Base-by-base conservation (phyloP, 2,113 vertebrate genomes). In the Pavo muticus region DNA sequence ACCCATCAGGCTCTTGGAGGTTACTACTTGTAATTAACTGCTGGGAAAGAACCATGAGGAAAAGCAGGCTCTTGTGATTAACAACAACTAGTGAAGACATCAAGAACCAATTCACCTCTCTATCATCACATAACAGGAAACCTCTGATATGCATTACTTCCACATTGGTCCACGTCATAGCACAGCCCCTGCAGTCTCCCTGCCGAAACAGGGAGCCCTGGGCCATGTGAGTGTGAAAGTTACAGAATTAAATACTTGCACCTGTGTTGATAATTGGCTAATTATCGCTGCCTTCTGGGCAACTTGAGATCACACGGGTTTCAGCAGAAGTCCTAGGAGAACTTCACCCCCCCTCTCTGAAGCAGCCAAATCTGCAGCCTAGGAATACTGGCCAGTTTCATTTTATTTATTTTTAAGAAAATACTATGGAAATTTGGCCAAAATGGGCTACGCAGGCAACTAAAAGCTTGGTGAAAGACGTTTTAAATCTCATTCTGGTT, bases 41-140 rank as follows among this genome's bases (percentile, higher is more conserved):
- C 29, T 65, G 69, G 44, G 35, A 40, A 52, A 88, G 14, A 85
- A 64, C 12, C 4, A 30, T 1, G 10, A 45, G 83, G 48, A 85
- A 85, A 8, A 13, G 20, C 0, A 0, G 2, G 17, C 7, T 76
- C 23, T 45, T 4, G 4, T 11, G 27, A 68, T 17, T 32, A 71
- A 9, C 11, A 54, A 75, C n/a, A 17, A 20, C n/a, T 67, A 21
- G 44, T 57, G 64, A 32, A 83, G 35, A 37, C 40, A 86, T 32
- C 29, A 47, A 61, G 44, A 72, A 27, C 14, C 13, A 32, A 69
- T 80, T 61, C 32, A 19, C 39, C 39, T 50, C 75, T 64, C n/a
- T 77, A 9, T 7, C 12, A 35, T 1, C 7, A 39, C 35, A 17
- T 35, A 40, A n/a, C 0, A 1, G 45, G 24, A 91, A 91, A 74